Evolutionary conservation across 1,140 invertebrate genomes (phyloP), one percentile per base, ranked within the genome.

Genomic region (Monochamus saltuarius): DNA sequence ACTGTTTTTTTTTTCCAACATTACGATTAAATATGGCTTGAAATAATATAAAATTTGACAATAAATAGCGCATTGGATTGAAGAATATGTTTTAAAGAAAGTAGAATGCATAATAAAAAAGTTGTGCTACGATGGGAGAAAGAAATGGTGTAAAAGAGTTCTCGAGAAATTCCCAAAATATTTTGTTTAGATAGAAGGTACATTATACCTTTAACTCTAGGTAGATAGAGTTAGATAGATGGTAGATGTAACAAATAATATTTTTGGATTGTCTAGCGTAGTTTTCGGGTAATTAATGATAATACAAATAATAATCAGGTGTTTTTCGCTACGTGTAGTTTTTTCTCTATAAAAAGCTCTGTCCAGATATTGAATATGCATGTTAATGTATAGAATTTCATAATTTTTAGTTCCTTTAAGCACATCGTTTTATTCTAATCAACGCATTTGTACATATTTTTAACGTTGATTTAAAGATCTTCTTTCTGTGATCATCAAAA

Each of bases 241-340:
- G 66, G 63, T 73, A 72, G 69, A 68, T 71, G 69, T 73, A 69
- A 70, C 68, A 70, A 70, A 66, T 66, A 65, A 70, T 73, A 75
- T 75, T 75, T 75, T 75, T 75, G 70, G 73, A 75, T 75, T 72
- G 71, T 69, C 66, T 75, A 75, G 73, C 63, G 56, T 73, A 71
- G 66, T 60, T 65, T 68, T 65, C 66, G 49, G 66, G 62, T 57
- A 49, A 57, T 58, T 60, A 43, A 52, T 70, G 67, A 61, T 62
- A 65, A 61, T 62, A 64, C 42, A 59, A 67, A 53, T 68, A 70
- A 63, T 72, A 68, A 66, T 71, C 65, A 65, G 65, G 68, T 64
- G 68, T 70, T 67, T 70, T 62, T 53, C 43, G 19, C 36, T 61
- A 38, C 14, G n/a, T 22, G 11, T 40, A 11, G 13, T 55, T 49